A percentile compares a stretch with the other conserved stretches of the same genome.
Evolutionary conservation across 92 coral and sea anemone species (phyloP).

Genomic region (Pocillopora meandrina): DNA sequence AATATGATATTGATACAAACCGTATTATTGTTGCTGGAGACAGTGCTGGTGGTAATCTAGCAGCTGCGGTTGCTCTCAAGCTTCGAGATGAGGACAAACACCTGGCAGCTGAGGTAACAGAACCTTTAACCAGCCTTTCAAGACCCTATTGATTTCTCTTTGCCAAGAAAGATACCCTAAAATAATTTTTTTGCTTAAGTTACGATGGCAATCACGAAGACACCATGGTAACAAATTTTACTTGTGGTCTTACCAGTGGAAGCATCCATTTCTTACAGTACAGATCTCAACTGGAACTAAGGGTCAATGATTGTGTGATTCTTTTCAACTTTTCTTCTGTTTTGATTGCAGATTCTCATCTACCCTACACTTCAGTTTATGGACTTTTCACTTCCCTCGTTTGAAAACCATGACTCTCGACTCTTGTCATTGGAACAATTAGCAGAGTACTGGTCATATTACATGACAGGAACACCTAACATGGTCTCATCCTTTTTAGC

Average conservation of each 20-base stretch:
- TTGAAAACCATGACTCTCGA: slow-evolving; percentile 47
- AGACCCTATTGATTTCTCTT: background rate
- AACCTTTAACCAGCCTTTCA: background rate
- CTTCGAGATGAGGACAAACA: slow-evolving; percentile 72
- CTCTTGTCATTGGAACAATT: slow-evolving; percentile 24
- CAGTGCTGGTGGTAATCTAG: slow-evolving; percentile 92
- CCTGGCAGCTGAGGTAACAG: slow-evolving; percentile 86
- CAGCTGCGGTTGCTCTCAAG: slow-evolving; percentile 81
- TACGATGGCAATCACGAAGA: too few relatives aligned
- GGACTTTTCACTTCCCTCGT: slow-evolving; percentile 79
- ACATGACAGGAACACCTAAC: slow-evolving; percentile 66
- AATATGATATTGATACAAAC: slow-evolving; percentile 78
- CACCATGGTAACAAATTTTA: too few relatives aligned
- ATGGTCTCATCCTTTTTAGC: slow-evolving; percentile 63
- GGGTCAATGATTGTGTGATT: too few relatives aligned
- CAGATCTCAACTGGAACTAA: too few relatives aligned
- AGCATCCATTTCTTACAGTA: too few relatives aligned
- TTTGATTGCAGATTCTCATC: slow-evolving; percentile 62
- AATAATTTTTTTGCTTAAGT: too few relatives aligned
- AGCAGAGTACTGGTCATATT: slow-evolving; percentile 66
- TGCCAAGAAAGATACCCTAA: too few relatives aligned
- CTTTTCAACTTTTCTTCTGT: background rate
- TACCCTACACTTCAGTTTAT: slow-evolving; percentile 81
- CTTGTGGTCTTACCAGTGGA: too few relatives aligned
- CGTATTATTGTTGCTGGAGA: slow-evolving; percentile 81